phyloP scores from a whole-genome alignment of 1,140 invertebrate genomes.

The Polypedilum pembai region DNA sequence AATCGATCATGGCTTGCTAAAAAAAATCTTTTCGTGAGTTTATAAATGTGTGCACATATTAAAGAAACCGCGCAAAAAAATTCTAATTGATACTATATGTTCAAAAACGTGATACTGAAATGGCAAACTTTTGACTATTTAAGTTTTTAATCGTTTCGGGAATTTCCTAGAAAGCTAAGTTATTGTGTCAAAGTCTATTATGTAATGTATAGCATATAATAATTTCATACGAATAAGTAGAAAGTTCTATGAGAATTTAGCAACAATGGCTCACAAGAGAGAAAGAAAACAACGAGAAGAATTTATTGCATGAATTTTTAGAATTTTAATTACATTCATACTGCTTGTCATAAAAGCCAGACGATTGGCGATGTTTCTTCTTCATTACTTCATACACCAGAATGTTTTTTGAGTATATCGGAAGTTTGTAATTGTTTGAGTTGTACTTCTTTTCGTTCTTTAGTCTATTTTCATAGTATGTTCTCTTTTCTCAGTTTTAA shows the following conservation, averaged over 20 bases:
- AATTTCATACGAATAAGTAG: background rate
- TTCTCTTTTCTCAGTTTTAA: background rate
- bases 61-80: too few species aligned
- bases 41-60: too few species aligned
- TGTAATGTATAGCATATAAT: background rate
- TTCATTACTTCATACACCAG: background rate
- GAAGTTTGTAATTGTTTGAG: constrained; percentile 13
- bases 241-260: background rate
- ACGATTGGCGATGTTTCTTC: background rate
- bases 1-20: too few species aligned
- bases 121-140: too few species aligned
- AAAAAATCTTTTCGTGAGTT: too few species aligned
- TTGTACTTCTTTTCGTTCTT: background rate
- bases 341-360: constrained; percentile 16
- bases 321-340: constrained; percentile 14
- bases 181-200: background rate
- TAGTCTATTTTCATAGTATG: background rate
- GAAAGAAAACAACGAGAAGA: background rate
- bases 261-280: background rate
- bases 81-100: too few species aligned
- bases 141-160: too few species aligned
- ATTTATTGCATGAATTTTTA: constrained; percentile 19
- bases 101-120: too few species aligned
- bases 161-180: background rate
- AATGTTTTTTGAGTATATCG: background rate